Percentiles rank a stretch among this genome's conserved stretches.
Evolutionary conservation across 1,140 invertebrate genomes (phyloP).

Genomic region (Lutraria rhynchaena): DNA sequence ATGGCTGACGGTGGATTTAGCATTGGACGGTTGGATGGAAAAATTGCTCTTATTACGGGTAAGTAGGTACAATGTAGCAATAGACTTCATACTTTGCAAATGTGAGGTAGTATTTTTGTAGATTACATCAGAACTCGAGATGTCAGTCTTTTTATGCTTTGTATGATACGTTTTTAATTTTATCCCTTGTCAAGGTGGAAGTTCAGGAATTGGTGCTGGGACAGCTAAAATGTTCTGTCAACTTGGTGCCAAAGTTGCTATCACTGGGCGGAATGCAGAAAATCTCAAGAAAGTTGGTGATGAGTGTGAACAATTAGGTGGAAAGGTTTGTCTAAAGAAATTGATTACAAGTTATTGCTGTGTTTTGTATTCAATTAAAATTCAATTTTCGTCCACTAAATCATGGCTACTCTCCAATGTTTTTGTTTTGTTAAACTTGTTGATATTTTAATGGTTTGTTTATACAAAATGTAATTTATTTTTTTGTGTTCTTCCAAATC

Average conservation of each 20-base stretch:
- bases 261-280: constrained; percentile 66
- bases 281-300: constrained; percentile 62
- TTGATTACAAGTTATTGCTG: neutral
- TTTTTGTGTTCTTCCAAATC: neutral
- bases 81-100: no score
- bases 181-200: constrained; percentile 67
- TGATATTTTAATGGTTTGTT: no score
- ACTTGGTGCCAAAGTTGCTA: constrained; percentile 63
- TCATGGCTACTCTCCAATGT: no score
- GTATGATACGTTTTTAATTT: no score
- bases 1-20: constrained; percentile 42
- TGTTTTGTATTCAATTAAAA: no score
- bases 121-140: no score
- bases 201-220: constrained; percentile 70
- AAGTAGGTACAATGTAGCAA: neutral
- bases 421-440: no score
- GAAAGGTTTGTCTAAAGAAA: constrained; percentile 4
- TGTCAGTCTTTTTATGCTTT: no score
- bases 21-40: constrained; percentile 61
- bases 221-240: constrained; percentile 67
- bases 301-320: constrained; percentile 62
- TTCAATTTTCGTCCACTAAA: no score
- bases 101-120: neutral
- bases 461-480: neutral
- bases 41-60: constrained; percentile 70